Evolutionary conservation across 37 sponge, comb jelly and placozoan species (phyloP).

Genomic region (Haliclona indistincta): DNA sequence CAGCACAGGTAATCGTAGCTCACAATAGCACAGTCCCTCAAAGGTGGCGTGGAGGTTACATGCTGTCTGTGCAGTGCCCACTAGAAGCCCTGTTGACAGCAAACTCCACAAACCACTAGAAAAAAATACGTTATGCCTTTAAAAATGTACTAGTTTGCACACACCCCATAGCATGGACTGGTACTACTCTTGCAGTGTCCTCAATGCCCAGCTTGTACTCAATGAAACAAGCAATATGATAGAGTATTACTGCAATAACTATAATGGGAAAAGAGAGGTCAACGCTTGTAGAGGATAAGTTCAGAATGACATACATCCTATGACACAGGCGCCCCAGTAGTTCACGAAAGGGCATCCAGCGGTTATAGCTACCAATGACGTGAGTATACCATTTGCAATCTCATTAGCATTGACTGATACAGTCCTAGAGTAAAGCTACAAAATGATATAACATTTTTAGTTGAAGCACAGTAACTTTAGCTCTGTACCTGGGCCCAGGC

Average conservation of each 20-base stretch:
- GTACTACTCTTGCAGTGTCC: conserved; percentile 91
- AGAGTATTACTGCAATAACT: conserved; percentile 81
- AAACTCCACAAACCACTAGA: conserved; percentile 49
- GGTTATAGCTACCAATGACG: conserved; percentile 71
- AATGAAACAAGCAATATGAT: conserved; percentile 77
- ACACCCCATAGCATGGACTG: conserved; percentile 84
- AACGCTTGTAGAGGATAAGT: conserved; percentile 1
- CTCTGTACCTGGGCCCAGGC: conserved; percentile 44
- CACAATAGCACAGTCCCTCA: conserved; percentile 39
- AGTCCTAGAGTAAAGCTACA: conserved; percentile 34
- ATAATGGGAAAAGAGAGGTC: neutral
- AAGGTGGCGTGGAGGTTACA: conserved; percentile 36
- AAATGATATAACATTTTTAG: neutral
- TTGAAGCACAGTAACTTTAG: neutral
- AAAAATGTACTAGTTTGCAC: conserved; percentile 2
- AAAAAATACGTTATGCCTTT: neutral
- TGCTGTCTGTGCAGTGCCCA: neutral
- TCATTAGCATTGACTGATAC: conserved; percentile 60
- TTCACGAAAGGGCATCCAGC: conserved; percentile 63
- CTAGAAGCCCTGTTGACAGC: conserved; percentile 26
- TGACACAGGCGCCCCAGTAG: conserved; percentile 43
- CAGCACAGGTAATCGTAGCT: conserved; percentile 25
- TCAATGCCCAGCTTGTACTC: conserved; percentile 80
- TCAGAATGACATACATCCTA: conserved; percentile 44
- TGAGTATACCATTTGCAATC: conserved; percentile 74